Evolutionary conservation across 1,140 invertebrate species (phyloP).

Genomic region (Calosoma granatense): DNA sequence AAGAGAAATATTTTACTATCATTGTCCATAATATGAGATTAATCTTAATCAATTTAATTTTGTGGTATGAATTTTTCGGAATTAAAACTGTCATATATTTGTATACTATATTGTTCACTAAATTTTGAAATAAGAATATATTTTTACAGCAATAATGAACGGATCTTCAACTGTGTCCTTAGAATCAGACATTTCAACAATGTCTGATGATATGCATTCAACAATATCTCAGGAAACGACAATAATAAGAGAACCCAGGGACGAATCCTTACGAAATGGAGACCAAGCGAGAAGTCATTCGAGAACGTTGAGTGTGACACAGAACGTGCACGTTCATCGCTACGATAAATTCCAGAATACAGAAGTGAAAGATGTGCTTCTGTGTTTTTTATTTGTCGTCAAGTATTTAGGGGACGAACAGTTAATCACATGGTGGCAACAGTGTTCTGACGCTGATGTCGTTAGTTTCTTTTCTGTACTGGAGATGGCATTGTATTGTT

Average conservation of each 20-base stretch:
- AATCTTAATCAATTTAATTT: no score
- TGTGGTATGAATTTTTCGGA: no score
- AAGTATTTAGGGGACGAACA: slow-evolving; percentile 83
- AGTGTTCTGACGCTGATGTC: slow-evolving; percentile 63
- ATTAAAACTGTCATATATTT: no score
- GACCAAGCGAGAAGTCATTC: slow-evolving; percentile 31
- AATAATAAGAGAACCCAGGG: slow-evolving; percentile 38
- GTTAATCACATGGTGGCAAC: slow-evolving; percentile 84
- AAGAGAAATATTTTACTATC: no score
- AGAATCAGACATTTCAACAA: slow-evolving; percentile 48
- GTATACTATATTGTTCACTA: no score
- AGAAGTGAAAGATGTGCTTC: slow-evolving; percentile 79
- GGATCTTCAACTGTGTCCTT: slow-evolving; percentile 46
- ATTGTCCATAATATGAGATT: no score
- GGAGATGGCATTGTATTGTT: slow-evolving; percentile 75
- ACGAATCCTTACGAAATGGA: slow-evolving; percentile 29
- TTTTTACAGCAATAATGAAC: slow-evolving; percentile 34
- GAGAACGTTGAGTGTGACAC: slow-evolving; percentile 46
- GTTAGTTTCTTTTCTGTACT: slow-evolving; percentile 70
- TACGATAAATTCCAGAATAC: slow-evolving; percentile 63
- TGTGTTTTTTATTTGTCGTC: slow-evolving; percentile 84
- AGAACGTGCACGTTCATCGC: slow-evolving; percentile 39
- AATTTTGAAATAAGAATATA: no score
- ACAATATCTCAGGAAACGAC: slow-evolving; percentile 51
- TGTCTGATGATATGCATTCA: slow-evolving; percentile 47